Conservation (phyloP, 2,113 vertebrate genomes). For the Pipa parva region DNA sequence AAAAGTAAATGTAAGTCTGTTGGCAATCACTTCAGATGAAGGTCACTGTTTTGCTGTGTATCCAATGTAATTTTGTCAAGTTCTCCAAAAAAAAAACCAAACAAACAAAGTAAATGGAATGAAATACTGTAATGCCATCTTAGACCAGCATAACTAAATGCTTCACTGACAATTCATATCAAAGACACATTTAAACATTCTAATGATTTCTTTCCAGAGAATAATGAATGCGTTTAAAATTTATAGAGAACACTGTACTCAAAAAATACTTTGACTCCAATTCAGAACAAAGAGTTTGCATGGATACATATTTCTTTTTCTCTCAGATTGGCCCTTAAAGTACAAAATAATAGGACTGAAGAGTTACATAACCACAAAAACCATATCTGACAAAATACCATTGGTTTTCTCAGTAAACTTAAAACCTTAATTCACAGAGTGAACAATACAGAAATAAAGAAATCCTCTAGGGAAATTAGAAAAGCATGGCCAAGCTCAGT, state of each 20-base stretch:
- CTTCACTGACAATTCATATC: background rate
- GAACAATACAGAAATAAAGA: conserved; percentile 4
- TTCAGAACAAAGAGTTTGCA: background rate
- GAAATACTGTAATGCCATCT: background rate
- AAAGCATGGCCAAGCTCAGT: conserved; percentile 4
- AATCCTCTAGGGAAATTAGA: conserved; percentile 7
- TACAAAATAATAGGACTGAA: background rate
- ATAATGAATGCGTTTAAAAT: background rate
- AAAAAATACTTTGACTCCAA: background rate
- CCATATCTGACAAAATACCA: conserved; percentile 1
- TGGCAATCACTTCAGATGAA: background rate
- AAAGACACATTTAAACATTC: background rate
- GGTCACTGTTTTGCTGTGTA: background rate
- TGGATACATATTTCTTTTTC: background rate
- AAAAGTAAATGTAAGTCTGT: background rate
- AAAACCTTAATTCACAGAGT: conserved; percentile 14
- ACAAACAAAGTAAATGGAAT: background rate
- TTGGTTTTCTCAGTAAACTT: background rate
- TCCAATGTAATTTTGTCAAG: background rate
- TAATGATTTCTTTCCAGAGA: background rate
- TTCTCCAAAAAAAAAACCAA: background rate
- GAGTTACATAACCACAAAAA: conserved; percentile 4
- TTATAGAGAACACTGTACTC: background rate
- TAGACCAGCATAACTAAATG: background rate
- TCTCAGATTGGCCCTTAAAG: too few species aligned